Evolutionary conservation across 2,113 vertebrate genomes (phyloP).

Genomic region (Salvator merianae): DNA sequence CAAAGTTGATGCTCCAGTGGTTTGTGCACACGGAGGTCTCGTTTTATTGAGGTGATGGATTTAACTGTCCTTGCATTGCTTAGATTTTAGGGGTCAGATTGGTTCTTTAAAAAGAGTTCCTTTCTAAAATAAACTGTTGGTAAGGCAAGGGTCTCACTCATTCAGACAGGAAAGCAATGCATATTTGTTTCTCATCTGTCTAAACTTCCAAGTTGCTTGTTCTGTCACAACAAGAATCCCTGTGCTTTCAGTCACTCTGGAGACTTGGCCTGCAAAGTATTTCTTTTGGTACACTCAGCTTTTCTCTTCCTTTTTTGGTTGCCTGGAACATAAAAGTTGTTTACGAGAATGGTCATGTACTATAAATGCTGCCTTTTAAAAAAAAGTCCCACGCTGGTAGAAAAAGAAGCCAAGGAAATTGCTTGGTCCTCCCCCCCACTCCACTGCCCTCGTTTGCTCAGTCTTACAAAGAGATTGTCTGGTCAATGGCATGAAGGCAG

Average conservation of each 20-base stretch:
- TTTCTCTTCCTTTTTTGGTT: slow-evolving; percentile 50
- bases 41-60: background rate
- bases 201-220: background rate
- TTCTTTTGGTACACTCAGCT: background rate
- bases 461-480: slow-evolving; percentile 37
- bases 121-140: background rate
- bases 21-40: background rate
- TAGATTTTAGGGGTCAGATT: background rate
- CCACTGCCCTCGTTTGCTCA: background rate
- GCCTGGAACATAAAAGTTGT: slow-evolving; percentile 41
- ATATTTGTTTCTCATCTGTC: slow-evolving; percentile 12
- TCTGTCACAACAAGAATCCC: slow-evolving; percentile 2
- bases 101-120: background rate
- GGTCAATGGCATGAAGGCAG: slow-evolving; percentile 13
- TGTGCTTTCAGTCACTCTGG: slow-evolving; percentile 12
- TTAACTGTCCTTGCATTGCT: background rate
- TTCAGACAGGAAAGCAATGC: background rate
- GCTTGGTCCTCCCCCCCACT: background rate
- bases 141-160: background rate
- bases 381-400: slow-evolving; percentile 13
- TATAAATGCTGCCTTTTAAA: slow-evolving; percentile 27
- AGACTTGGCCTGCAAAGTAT: slow-evolving; percentile 12
- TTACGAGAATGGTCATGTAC: slow-evolving; percentile 24
- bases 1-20: background rate
- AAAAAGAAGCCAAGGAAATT: slow-evolving; percentile 9